Evolutionary conservation across 2,113 vertebrate genomes (phyloP).

Genomic region (Tychaedon coryphoeus): DNA sequence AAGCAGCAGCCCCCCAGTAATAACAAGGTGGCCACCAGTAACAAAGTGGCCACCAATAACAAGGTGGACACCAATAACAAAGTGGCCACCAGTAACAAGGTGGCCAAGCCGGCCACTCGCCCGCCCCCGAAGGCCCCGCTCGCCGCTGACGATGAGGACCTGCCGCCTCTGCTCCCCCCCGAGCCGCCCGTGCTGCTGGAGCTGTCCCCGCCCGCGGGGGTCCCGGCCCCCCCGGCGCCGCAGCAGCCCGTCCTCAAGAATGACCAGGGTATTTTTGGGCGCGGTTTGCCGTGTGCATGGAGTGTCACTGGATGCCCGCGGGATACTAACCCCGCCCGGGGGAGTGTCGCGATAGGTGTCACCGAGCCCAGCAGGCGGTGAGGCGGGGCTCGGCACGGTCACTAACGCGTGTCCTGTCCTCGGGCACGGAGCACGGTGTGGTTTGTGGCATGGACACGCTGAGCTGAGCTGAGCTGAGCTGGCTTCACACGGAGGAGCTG

Average conservation of each 20-base stretch:
- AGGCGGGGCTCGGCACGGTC: background rate
- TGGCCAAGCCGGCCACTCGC: background rate
- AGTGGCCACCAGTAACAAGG: background rate
- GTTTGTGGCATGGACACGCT: background rate
- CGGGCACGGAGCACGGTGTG: slow-evolving; percentile 11
- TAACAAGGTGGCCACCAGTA: background rate
- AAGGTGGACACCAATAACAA: background rate
- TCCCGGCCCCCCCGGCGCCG: background rate
- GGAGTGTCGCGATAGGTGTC: background rate
- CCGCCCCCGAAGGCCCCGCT: slow-evolving; percentile 7
- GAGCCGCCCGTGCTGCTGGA: slow-evolving; percentile 62
- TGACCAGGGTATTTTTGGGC: slow-evolving; percentile 87
- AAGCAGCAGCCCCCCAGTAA: slow-evolving; percentile 24
- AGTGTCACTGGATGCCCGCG: slow-evolving; percentile 70
- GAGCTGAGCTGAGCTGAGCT: background rate
- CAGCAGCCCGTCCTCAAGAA: slow-evolving; percentile 86
- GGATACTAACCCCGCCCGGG: slow-evolving; percentile 63
- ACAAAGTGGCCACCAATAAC: background rate
- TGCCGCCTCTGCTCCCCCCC: slow-evolving; percentile 92
- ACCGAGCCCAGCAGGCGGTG: background rate
- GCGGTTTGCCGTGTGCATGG: slow-evolving; percentile 81
- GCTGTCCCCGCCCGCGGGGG: background rate
- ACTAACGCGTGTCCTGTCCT: background rate
- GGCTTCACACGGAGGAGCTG: background rate
- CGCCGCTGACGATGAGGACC: slow-evolving; percentile 78